Base-by-base conservation (phyloP, 2,888 invertebrate species). In the Petrolisthes cinctipes region DNA sequence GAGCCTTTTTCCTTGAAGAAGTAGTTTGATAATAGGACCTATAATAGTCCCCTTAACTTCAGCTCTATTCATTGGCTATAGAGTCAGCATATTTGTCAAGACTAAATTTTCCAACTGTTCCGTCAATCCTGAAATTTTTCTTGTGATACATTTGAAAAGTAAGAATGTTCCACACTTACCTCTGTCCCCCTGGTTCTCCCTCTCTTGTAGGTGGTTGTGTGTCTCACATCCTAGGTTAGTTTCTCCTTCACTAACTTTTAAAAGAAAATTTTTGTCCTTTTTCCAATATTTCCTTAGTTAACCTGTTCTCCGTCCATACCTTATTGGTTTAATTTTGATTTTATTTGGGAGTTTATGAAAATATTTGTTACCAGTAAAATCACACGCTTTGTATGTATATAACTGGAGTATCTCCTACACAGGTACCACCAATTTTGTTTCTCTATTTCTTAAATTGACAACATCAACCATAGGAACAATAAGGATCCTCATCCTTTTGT, bases 171-270 rank as follows among this genome's bases (percentile, higher is more conserved):
- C n/a, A 11, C n/a, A 71, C 71, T 71, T 71, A n/a, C 14, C 83
- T 85, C 78, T 56, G 66, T 68, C 83, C 73, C 83, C 86, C 83
- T 83, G 66, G 61, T 56, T 87, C 75, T 87, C 81, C 83, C 83
- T 89, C 81, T 89, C 83, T 86, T 71, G 82, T 89, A 87, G 89
- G 89, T 87, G 87, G 89, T 89, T 89, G 89, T 87, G 87, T 89
- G 83, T 87, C 87, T 56, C 89, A 89, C 83, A 79, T 83, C 66
- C 68, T 89, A 89, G 89, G 89, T 89, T 89, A 89, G 89, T 89
- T 85, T 84, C 66, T 71, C 20, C n/a, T 86, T 89, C 82, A 84
- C 68, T 71, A 78, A 86, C 75, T 87, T 79, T 61, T 75, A 17
- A 79, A 71, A 71, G 71, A n/a, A 71, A 79, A n/a, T 79, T 79